Evolutionary conservation across 92 coral and sea anemone genomes (phyloP), one percentile per base, ranked within the genome.

Genomic region (Umimayanthus kanabou): DNA sequence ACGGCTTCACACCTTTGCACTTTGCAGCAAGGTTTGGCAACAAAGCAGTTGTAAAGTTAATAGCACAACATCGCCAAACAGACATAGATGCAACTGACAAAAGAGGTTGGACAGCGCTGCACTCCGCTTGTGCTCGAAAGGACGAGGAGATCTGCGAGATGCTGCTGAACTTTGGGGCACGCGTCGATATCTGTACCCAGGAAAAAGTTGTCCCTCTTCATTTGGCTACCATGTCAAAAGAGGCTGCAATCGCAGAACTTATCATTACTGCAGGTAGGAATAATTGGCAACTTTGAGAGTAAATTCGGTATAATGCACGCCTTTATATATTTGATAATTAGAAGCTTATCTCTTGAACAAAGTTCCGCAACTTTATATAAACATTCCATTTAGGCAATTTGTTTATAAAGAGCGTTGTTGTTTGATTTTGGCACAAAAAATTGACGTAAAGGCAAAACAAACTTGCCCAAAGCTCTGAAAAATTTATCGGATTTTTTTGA

Each of bases 121-220:
- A 88, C 84, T 29, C 40, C 18, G 92, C 94, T 20, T 84, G 92
- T 28, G 92, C 82, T 23, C 50, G 86, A 20, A 85, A 84, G 23
- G n/a, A 75, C 57, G 43, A 76, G 6, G 85, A 55, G 4, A 85
- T 91, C 55, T 85, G 94, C 9, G 61, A 85, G 29, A 74, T 73
- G 37, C 77, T 91, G 33, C 81, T 91, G 75, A 88, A 80, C 71
- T 66, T 50, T 53, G 94, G 94, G n/a, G 94, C 94, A 37, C 53
- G 49, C 16, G 88, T 89, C 75, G 94, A 89, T 85, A 3, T 37
- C 29, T 78, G 71, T 33, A 74, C 94, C 1, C 90, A 84, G 77
- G 94, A 89, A 28, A 91, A 70, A 45, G 80, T 91, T 80, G 85
- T 86, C n/a, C 92, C 90, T 5, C 92, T 91, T 18, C 94, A 91